phyloP scores from a whole-genome alignment of 2,888 invertebrate genomes.

The Tipula helvola region DNA sequence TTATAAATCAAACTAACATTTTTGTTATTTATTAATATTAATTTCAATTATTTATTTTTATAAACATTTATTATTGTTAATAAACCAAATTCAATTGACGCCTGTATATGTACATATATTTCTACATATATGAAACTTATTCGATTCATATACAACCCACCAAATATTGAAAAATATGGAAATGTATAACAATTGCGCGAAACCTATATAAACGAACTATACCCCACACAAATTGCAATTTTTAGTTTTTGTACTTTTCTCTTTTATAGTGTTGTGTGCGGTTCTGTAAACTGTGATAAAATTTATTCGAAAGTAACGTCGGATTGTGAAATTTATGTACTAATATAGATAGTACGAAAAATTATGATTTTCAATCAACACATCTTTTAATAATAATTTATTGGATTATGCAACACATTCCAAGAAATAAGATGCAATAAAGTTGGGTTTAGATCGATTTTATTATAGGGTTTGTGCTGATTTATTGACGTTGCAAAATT shows the following conservation, averaged over 20 bases:
- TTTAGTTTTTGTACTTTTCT: neutral
- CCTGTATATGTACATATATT: neutral
- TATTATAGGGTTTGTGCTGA: neutral
- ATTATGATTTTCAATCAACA: neutral
- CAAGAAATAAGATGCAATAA: neutral
- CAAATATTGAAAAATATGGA: neutral
- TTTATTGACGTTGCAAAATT: neutral
- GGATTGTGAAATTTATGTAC: neutral
- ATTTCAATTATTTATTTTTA: neutral
- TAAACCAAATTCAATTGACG: neutral
- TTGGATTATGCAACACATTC: neutral
- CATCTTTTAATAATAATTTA: neutral
- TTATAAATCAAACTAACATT: neutral
- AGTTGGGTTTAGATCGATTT: neutral
- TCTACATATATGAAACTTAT: neutral
- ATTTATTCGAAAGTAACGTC: neutral
- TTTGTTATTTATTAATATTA: neutral
- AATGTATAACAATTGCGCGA: neutral
- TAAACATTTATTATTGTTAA: neutral
- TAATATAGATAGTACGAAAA: neutral
- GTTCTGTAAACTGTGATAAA: neutral
- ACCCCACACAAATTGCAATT: neutral
- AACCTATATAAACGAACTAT: neutral
- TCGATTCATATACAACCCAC: neutral
- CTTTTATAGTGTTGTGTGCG: neutral